Base-by-base conservation (phyloP, 2,888 invertebrate genomes). In the Ctena decussata region DNA sequence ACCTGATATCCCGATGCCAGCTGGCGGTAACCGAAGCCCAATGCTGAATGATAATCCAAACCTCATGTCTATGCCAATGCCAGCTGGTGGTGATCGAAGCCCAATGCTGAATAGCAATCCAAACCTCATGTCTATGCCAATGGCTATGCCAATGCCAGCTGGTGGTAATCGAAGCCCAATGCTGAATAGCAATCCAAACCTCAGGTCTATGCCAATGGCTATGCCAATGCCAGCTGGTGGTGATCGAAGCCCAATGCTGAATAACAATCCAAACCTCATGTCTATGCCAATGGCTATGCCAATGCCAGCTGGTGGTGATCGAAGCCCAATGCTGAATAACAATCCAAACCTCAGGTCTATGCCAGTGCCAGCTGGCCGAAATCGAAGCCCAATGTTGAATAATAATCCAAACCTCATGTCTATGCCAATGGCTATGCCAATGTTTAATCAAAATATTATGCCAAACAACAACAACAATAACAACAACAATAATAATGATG, bases 11-110 rank as follows among this genome's bases (percentile, higher is more conserved):
- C 44, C 44, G 8, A 41, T 41, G 6, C 30, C 44, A 24, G 44
- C 30, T 30, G 41, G 8, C 24, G 72, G 30, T 24, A 41, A 72
- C 27, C 8, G 72, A 30, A 46, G 32, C 24, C 72, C 72, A 24
- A 72, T 72, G 72, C n/a, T 72, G 24, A 72, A 72, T 72, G 27
- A 32, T 24, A 72, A 72, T 30, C 72, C 39, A 18, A 72, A 44
- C n/a, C 41, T n/a, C 1, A 41, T 27, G 41, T 15, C 70, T 12
- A 37, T 15, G 12, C 8, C 5, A 3, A 37, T 37, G 37, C 27
- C 70, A n/a, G n/a, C 6, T 37, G 39, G 39, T 3, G 70, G 24
- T 3, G 37, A 70, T 37, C 35, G 70, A 24, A 24, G n/a, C 12
- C 70, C 70, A 6, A 70, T 70, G 70, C 27, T 70, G 11, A 70